Evolutionary conservation across 2,113 vertebrate genomes (phyloP).

Genomic region (Otus sunia): DNA sequence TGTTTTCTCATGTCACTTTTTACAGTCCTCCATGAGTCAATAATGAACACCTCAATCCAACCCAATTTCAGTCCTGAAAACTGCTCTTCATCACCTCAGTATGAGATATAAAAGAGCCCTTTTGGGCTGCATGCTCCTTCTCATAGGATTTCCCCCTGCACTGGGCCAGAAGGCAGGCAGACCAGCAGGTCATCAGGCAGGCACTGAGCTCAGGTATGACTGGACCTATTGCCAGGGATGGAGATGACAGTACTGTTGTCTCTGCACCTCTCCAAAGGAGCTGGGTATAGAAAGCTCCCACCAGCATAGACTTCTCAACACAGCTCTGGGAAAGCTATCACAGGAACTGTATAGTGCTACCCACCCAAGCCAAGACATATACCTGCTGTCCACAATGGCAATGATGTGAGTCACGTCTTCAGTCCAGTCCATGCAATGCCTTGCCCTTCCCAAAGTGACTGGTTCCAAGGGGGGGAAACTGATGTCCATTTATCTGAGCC

Average conservation of each 20-base stretch:
- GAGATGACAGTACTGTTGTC: neutral
- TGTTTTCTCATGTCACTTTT: neutral
- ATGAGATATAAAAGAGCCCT: accelerated
- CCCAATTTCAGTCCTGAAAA: neutral
- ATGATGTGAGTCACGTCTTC: neutral
- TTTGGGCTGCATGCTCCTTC: neutral
- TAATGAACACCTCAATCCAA: neutral
- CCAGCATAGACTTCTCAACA: neutral
- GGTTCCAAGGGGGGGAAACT: neutral
- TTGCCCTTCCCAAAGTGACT: neutral
- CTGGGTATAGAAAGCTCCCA: neutral
- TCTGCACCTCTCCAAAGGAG: neutral
- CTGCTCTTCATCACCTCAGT: neutral
- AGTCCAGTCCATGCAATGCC: neutral
- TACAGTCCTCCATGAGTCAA: neutral
- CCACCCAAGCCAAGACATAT: neutral
- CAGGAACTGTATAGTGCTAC: neutral
- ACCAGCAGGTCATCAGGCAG: neutral
- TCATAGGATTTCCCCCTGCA: neutral
- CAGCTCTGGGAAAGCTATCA: neutral
- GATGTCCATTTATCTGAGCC: neutral
- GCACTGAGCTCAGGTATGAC: neutral
- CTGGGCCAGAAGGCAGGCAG: neutral
- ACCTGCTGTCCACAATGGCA: neutral
- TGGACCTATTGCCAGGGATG: neutral